Base-by-base conservation (phyloP, 30 jellyfish, hydroid and myxozoan genomes). In the Aurelia sp. region DNA sequence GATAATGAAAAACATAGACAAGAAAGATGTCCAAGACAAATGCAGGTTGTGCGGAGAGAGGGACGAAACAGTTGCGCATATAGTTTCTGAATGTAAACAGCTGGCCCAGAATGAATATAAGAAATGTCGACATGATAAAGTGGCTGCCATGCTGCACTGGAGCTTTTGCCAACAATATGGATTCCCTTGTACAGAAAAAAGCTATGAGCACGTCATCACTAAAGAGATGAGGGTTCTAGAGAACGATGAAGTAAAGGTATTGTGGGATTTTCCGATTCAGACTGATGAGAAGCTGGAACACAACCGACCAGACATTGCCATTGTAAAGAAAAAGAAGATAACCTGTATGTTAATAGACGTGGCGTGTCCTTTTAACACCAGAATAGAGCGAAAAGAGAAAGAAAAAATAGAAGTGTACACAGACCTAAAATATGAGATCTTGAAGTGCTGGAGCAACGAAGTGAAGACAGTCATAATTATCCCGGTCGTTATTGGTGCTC, bases 241-340 rank as follows among this genome's bases (percentile, higher is more conserved):
- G 71, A 73, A 18, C n/a, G 71, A 33, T 48, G 68, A 73, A 44
- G 85, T 73, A 11, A 41, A 19, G 40, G 2, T 73, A 44, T 73
- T 73, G 71, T 73, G 85, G 85, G 85, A 73, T 73, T 73, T 47
- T 47, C 75, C 85, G 44, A 38, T 73, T n/a, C 85, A 47, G 40
- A 33, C 60, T 48, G 85, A 73, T 38, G 50, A 53, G 27, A 53
- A 73, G 80, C 60, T 68, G 0, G 22, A 68, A 21, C 24, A 27
- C 33, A 27, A 27, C 33, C 33, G 33, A 27, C 33, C 33, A 27
- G 33, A 27, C 33, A 27, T 27, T 27, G 33, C 33, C 33, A 27
- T 27, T 27, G 33, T 27, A 27, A 27, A 27, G 33, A 27, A 27
- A 27, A 27, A 27, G 33, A 27, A 27, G 33, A 27, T 1, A 27